Evolutionary conservation across 2,113 vertebrate species (phyloP).

Genomic region (Mystacornis crossleyi): DNA sequence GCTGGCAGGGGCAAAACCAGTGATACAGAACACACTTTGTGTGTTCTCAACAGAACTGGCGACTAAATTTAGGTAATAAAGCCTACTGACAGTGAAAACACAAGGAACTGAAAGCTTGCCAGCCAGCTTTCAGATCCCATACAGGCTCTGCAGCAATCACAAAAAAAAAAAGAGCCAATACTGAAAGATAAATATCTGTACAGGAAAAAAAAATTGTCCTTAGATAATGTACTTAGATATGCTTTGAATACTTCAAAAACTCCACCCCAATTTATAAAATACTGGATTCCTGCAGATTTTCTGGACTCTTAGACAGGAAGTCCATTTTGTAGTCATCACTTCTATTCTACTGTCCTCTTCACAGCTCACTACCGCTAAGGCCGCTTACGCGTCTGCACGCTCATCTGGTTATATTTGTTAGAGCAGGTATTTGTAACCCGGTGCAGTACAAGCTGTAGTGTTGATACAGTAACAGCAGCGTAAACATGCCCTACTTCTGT

Average conservation of each 20-base stretch:
- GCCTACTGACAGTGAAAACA: neutral
- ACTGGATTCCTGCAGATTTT: neutral
- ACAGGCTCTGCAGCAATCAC: neutral
- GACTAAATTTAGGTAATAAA: neutral
- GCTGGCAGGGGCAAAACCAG: neutral
- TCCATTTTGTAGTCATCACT: neutral
- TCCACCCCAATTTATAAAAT: neutral
- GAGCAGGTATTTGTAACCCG: neutral
- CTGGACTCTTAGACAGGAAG: neutral
- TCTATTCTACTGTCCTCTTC: neutral
- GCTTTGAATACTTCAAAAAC: neutral
- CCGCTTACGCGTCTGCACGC: neutral
- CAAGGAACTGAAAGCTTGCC: neutral
- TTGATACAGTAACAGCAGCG: neutral
- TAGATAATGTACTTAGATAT: neutral
- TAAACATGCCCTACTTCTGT: constrained; percentile 36
- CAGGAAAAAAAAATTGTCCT: neutral
- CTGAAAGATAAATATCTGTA: neutral
- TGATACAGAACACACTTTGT: too few species aligned
- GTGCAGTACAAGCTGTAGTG: neutral
- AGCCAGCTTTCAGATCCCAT: neutral
- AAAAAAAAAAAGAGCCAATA: neutral
- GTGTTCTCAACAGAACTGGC: neutral
- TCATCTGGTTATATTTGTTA: neutral
- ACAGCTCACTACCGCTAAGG: neutral